phyloP scores from a whole-genome alignment of 2,797 vertebrate species.

The Diceros bicornis region DNA sequence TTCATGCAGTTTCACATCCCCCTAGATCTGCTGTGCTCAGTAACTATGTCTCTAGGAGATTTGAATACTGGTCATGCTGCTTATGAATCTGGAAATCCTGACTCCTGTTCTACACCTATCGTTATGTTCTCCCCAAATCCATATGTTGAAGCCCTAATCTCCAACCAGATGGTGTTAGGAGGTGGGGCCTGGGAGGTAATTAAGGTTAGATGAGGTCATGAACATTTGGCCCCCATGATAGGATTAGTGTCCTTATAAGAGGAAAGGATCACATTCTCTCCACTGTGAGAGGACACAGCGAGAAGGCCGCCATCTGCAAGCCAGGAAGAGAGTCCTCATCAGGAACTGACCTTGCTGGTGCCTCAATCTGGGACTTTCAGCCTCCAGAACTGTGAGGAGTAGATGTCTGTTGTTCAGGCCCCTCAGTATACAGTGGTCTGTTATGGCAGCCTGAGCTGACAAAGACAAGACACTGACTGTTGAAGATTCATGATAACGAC shows the following conservation, averaged over 20 bases:
- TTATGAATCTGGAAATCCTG: neutral
- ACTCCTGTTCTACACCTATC: no score
- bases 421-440: no score
- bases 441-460: neutral
- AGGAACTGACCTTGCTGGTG: no score
- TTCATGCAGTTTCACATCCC: neutral
- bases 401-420: no score
- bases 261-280: neutral
- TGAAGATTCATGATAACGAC: neutral
- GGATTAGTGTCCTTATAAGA: neutral
- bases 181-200: no score
- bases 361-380: no score
- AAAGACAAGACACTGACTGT: neutral
- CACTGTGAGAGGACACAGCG: neutral
- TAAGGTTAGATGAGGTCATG: neutral
- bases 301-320: no score
- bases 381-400: neutral
- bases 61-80: neutral
- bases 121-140: neutral
- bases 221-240: neutral
- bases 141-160: no score
- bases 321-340: no score
- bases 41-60: neutral
- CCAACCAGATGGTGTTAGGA: no score
- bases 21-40: no score